These are phyloP conservation scores for Tauraco hartlaubi DNA, from an alignment of 2,797 vertebrate species.

Conservation along the genomic window DNA sequence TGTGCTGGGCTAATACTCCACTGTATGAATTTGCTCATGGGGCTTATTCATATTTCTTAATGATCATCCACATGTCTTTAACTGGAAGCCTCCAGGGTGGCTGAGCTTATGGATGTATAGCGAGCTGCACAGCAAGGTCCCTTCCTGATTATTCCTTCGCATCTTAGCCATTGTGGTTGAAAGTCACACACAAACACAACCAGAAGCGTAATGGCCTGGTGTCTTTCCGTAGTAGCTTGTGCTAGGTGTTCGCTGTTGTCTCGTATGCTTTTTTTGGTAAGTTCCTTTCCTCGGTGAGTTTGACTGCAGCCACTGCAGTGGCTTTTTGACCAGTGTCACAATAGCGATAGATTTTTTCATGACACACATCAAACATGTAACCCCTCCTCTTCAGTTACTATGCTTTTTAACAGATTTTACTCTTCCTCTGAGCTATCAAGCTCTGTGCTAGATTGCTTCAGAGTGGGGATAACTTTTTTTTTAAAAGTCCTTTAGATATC, in stretches of 20 bases:
- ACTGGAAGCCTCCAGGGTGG: neutral
- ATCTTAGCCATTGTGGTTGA: neutral
- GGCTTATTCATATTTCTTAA: neutral
- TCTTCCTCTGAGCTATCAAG: neutral
- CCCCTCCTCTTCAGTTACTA: neutral
- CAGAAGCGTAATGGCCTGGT: neutral
- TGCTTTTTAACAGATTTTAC: neutral
- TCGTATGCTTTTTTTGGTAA: neutral
- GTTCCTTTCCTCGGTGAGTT: neutral
- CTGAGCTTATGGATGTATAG: neutral
- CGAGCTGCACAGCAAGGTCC: neutral
- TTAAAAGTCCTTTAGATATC: neutral
- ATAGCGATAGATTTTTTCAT: neutral
- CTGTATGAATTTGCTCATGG: neutral
- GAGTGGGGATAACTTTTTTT: neutral
- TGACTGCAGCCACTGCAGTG: neutral
- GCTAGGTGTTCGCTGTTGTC: neutral
- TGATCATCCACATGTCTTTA: neutral
- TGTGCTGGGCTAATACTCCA: neutral
- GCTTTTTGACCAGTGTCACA: neutral
- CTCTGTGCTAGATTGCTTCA: neutral
- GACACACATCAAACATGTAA: neutral
- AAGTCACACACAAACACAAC: neutral
- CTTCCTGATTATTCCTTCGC: neutral
- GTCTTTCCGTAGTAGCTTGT: neutral